These are phyloP conservation scores for Tragelaphus buxtoni DNA, from an alignment of 2,113 vertebrate species.

Conservation along the genomic window DNA sequence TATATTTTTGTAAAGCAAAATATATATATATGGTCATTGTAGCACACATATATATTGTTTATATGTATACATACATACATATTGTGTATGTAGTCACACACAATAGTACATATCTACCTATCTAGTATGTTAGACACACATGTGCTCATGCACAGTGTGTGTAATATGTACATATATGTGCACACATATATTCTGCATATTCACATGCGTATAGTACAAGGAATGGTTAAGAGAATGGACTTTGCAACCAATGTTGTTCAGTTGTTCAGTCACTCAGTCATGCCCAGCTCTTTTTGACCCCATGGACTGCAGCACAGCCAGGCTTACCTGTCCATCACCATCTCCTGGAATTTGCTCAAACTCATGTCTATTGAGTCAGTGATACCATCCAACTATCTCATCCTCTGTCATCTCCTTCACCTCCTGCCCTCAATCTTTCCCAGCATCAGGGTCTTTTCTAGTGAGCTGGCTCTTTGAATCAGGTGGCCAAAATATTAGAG, in stretches of 20 bases:
- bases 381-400: neutral
- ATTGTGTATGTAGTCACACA: neutral
- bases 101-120: neutral
- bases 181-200: too few species aligned
- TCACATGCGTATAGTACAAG: neutral
- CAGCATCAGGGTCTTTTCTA: neutral
- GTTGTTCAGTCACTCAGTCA: neutral
- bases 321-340: neutral
- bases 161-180: too few species aligned
- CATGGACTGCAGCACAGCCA: neutral
- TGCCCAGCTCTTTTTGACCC: neutral
- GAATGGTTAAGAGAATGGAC: neutral
- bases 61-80: neutral
- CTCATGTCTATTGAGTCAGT: neutral
- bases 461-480: neutral
- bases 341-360: neutral
- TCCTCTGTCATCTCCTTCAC: neutral
- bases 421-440: neutral
- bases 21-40: neutral
- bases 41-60: neutral
- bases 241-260: neutral
- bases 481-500: neutral
- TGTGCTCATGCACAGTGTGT: neutral
- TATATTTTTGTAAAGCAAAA: neutral
- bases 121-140: neutral